Evolutionary conservation across 2,113 vertebrate genomes (phyloP).

Genomic region (Seriola dumerili): DNA sequence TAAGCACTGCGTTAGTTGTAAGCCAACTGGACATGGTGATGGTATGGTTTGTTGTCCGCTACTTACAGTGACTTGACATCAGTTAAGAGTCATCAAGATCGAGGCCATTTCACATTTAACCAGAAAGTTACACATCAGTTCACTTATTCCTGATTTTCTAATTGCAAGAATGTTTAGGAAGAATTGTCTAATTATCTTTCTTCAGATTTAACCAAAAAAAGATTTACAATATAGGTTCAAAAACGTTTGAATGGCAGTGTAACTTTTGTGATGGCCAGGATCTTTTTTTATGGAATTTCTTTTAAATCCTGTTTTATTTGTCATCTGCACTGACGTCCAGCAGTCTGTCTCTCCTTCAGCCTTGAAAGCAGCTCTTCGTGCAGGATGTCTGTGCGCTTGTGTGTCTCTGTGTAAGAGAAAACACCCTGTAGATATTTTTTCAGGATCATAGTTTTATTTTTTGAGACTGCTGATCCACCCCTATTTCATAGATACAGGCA

Average conservation of each 20-base stretch:
- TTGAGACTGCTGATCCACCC: slow-evolving; percentile 11
- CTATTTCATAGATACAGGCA: slow-evolving; percentile 4
- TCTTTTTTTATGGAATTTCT: slow-evolving; percentile 43
- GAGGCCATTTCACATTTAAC: slow-evolving; percentile 17
- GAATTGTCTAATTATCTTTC: neutral
- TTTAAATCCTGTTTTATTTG: slow-evolving; percentile 56
- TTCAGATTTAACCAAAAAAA: slow-evolving; percentile 1
- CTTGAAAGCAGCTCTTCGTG: slow-evolving; percentile 36
- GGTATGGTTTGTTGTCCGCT: neutral
- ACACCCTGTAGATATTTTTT: slow-evolving; percentile 31
- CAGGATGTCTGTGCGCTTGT: slow-evolving; percentile 26
- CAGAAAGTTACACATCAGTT: slow-evolving; percentile 13
- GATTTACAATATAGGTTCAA: neutral
- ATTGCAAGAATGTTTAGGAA: neutral
- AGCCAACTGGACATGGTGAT: neutral
- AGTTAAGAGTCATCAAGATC: neutral
- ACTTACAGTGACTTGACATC: neutral
- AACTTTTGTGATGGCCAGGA: slow-evolving; percentile 21
- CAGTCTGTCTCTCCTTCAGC: slow-evolving; percentile 16
- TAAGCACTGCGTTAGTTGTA: neutral
- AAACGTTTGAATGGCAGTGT: slow-evolving; percentile 35
- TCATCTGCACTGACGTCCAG: slow-evolving; percentile 66
- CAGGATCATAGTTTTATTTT: slow-evolving; percentile 38
- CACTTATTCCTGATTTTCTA: neutral
- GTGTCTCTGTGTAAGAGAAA: slow-evolving; percentile 22